A percentile compares a stretch with the other conserved stretches of the same genome.
Conservation (phyloP, 92 coral and sea anemone genomes). For the Pocillopora grandis region DNA sequence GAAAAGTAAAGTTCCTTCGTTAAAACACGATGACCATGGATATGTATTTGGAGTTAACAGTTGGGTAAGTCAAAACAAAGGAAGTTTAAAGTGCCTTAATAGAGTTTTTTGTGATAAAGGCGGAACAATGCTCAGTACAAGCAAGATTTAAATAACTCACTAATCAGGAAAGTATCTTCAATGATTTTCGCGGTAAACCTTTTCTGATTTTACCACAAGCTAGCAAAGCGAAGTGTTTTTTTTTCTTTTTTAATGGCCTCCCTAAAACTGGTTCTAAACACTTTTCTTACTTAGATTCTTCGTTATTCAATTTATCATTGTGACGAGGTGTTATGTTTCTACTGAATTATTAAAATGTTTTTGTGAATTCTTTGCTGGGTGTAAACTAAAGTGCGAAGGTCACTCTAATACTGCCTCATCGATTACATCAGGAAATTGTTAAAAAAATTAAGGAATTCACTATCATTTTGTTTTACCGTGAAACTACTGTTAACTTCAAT, state of each 20-base stretch:
- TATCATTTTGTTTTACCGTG: too few species aligned
- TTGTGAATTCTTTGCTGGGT: neutral
- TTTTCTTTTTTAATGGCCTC: too few species aligned
- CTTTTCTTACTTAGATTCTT: slow-evolving; percentile 1
- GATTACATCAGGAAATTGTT: too few species aligned
- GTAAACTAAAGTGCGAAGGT: neutral
- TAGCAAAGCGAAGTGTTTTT: too few species aligned
- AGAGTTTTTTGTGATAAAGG: slow-evolving; percentile 2
- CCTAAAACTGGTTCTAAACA: neutral
- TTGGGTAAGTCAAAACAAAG: slow-evolving; percentile 80
- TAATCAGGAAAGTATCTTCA: neutral
- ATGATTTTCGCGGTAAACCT: too few species aligned
- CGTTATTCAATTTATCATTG: slow-evolving; percentile 18
- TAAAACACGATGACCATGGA: slow-evolving; percentile 57
- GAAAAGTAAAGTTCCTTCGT: slow-evolving; percentile 66
- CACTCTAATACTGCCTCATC: neutral
- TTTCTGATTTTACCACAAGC: too few species aligned
- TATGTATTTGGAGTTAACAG: slow-evolving; percentile 97
- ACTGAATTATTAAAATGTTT: slow-evolving; percentile 11
- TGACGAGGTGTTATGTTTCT: neutral
- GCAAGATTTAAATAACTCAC: slow-evolving; percentile 1
- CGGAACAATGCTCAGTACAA: neutral
- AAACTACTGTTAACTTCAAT: too few species aligned
- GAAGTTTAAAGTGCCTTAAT: neutral
- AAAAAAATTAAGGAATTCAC: too few species aligned